phyloP scores from a whole-genome alignment of 2,888 invertebrate species.

The Torymus auratus region DNA sequence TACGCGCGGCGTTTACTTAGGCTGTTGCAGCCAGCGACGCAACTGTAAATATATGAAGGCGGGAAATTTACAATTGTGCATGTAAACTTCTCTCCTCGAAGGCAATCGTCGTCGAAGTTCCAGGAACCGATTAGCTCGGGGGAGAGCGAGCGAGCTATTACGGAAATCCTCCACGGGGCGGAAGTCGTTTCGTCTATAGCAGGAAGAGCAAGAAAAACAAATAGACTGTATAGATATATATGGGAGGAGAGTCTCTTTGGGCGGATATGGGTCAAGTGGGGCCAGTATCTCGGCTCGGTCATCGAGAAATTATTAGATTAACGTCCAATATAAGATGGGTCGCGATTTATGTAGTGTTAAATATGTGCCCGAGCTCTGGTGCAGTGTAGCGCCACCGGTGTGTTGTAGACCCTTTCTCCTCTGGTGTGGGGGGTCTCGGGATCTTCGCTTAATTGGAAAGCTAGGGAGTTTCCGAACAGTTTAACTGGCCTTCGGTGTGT shows the following conservation, averaged over 20 bases:
- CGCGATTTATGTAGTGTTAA: conserved; percentile 76
- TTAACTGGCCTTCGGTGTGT: conserved; percentile 74
- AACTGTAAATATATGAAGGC: conserved; percentile 55
- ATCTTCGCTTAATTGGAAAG: conserved; percentile 76
- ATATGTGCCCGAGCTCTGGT: conserved; percentile 72
- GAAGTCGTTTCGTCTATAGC: not conserved
- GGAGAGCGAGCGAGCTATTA: conserved; percentile 15
- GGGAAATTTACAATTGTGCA: conserved; percentile 37
- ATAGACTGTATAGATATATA: not conserved
- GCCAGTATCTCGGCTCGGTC: not conserved
- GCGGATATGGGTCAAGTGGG: conserved; percentile 40
- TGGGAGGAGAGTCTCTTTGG: no score
- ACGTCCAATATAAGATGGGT: conserved; percentile 69
- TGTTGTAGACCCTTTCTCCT: not conserved
- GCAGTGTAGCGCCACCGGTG: conserved; percentile 13
- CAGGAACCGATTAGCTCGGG: conserved; percentile 37
- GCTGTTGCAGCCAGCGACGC: not conserved
- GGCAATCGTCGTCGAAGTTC: conserved; percentile 8
- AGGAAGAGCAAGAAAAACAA: not conserved
- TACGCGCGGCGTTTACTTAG: conserved; percentile 65
- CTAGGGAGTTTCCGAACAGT: conserved; percentile 76
- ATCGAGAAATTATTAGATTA: conserved; percentile 57
- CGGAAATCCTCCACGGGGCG: conserved; percentile 34
- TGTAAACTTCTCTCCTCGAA: not conserved
- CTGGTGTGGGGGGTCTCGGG: conserved; percentile 58